These are phyloP conservation scores for Forbesichthys papilliferus DNA, from an alignment of 2,113 vertebrate genomes.

Conservation along the genomic window DNA sequence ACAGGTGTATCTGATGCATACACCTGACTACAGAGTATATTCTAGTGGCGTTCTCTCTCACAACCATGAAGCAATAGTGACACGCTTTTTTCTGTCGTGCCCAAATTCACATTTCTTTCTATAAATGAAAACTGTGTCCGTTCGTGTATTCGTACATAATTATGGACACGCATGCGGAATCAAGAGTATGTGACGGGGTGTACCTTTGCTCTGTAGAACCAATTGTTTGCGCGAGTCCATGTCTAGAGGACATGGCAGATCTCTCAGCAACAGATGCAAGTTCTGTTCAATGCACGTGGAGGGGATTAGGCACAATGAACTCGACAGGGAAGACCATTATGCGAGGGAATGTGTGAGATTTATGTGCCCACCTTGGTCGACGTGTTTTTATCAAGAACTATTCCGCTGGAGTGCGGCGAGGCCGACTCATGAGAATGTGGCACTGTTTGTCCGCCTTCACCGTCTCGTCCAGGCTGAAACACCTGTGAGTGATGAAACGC, in stretches of 20 bases:
- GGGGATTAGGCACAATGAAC: constrained; percentile 9
- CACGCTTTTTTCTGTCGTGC: constrained; percentile 14
- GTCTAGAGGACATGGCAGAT: constrained; percentile 81
- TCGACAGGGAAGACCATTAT: not conserved
- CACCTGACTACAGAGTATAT: constrained; percentile 3
- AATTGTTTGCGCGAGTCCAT: constrained; percentile 85
- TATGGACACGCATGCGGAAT: no score
- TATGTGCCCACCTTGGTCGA: constrained; percentile 80
- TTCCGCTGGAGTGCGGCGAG: constrained; percentile 74
- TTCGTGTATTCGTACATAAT: not conserved
- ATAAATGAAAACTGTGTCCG: no score
- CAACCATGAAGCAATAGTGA: not conserved
- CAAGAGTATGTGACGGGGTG: constrained; percentile 3
- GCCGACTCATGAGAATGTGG: constrained; percentile 66
- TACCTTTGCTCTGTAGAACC: constrained; percentile 87
- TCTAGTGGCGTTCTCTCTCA: constrained; percentile 25
- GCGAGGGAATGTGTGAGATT: not conserved
- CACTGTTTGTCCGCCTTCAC: constrained; percentile 60
- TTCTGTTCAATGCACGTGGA: constrained; percentile 48
- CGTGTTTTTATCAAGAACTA: constrained; percentile 79
- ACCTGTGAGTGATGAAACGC: constrained; percentile 74
- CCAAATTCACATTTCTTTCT: no score
- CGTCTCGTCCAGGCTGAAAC: constrained; percentile 83
- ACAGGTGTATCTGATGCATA: no score
- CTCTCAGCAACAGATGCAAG: constrained; percentile 70